Conservation (phyloP, 1,140 invertebrate genomes). For the Drosophila ohnishii region DNA sequence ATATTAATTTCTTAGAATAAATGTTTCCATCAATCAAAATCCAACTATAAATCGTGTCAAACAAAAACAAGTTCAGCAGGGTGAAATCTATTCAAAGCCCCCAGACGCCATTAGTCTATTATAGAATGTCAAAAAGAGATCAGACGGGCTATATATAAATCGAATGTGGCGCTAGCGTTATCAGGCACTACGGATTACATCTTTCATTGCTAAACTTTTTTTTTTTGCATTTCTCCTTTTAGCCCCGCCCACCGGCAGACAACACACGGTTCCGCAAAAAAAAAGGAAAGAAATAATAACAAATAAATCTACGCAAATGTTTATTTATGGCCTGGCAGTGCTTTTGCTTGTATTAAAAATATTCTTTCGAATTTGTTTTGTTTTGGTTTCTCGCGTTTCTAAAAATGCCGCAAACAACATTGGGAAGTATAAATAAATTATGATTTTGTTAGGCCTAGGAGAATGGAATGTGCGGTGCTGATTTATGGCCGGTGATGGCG, state of each 20-base stretch:
- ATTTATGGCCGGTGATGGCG: slow-evolving; percentile 30
- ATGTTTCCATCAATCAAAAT: slow-evolving; percentile 29
- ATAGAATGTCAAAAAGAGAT: slow-evolving; percentile 16
- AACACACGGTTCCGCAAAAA: slow-evolving; percentile 36
- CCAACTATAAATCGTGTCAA: slow-evolving; percentile 7
- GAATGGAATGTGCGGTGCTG: slow-evolving; percentile 32
- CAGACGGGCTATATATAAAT: slow-evolving; percentile 19
- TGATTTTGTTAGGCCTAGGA: slow-evolving; percentile 41
- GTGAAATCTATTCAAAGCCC: slow-evolving; percentile 30
- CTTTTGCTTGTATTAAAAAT: slow-evolving; percentile 58
- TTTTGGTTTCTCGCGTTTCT: slow-evolving; percentile 54
- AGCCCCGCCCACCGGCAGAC: neutral
- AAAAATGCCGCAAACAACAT: slow-evolving; percentile 66
- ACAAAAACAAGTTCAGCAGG: slow-evolving; percentile 25
- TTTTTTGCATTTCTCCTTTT: slow-evolving; percentile 21
- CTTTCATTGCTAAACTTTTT: slow-evolving; percentile 1
- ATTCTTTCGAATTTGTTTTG: slow-evolving; percentile 46
- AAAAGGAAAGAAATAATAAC: slow-evolving; percentile 34
- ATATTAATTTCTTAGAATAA: neutral
- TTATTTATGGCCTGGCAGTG: slow-evolving; percentile 66
- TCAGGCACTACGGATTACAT: slow-evolving; percentile 36
- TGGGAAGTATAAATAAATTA: slow-evolving; percentile 52
- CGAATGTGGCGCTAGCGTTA: slow-evolving; percentile 39
- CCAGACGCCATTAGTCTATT: slow-evolving; percentile 18
- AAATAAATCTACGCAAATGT: slow-evolving; percentile 60